Evolutionary conservation across 1,140 invertebrate genomes (phyloP), one percentile per base, ranked within the genome.

Genomic region (Euschistus heros): DNA sequence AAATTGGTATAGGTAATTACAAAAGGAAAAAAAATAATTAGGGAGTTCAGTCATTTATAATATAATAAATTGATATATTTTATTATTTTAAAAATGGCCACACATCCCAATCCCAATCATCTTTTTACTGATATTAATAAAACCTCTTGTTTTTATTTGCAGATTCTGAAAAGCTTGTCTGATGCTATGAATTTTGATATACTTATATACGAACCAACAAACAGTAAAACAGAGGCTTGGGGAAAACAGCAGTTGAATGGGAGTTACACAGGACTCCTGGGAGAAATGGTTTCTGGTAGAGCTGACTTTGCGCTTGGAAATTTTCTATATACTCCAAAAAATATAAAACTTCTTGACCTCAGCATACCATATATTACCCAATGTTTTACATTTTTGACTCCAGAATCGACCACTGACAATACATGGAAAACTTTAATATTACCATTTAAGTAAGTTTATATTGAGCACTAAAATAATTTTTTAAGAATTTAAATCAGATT

Each of bases 361-460:
- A 87, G 84, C n/a, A 79, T 82, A 50, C 87, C 89, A 0, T 90
- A 92, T 62, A 87, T 83, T 60, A 83, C 86, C 0, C 84, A 91
- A 72, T 92, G 89, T 71, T 79, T 90, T 57, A 91, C 89, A 0
- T 92, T 92, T 71, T 71, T 92, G 2, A 91, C 88, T 7, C 86
- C 88, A 1, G 86, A 90, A 77, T 82, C 88, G 26, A 74, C 86
- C 26, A 82, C 81, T 20, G 84, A 90, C 75, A 88, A 89, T 72
- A 87, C 86, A 6, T 92, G 89, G 87, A 85, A 87, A 74, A 86
- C 89, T 5, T 76, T 92, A 7, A 85, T 91, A 68, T 72, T 88
- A 62, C 89, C 90, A 0, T 91, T 92, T 68, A 85, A 80, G 84
- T 87, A 78, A 74, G 64, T 67, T 18, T 37, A 37, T 37, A 13